Evolutionary conservation across 2,888 invertebrate genomes (phyloP), one percentile per base, ranked within the genome.

Genomic region (Lacanobia wlatinum): DNA sequence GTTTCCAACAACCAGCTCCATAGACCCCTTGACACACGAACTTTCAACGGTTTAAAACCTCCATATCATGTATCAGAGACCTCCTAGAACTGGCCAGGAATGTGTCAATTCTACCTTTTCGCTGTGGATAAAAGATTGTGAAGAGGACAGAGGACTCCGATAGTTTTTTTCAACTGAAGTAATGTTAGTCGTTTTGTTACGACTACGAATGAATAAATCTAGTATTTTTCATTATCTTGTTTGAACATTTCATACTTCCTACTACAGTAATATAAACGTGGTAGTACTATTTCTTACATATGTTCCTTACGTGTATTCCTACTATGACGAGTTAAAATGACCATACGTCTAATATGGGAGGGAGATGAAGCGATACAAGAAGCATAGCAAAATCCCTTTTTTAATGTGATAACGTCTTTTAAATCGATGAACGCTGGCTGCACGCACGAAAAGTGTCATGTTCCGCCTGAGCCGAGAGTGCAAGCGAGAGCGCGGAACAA

Each of bases 21-120:
- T 23, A 63, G 78, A 83, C 59, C 76, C 58, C 65, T 48, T 34
- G 56, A 21, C 23, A 61, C 50, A 50, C 34, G 53, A 72, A 76
- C 34, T 68, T 64, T 50, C 38, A 34, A 69, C 61, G 14, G 18
- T 18, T 71, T 70, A 23, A 43, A 66, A 48, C 67, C 38, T 52
- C n/a, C 67, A 56, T 84, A 84, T 73, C 78, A 65, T 71, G 61
- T 72, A 78, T 80, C 80, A 65, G 60, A 60, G 80, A 38, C 63
- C 82, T 61, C n/a, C 14, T 48, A 63, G 61, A 1, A 61, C 23
- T 84, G 82, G 83, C 8, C 21, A 23, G 21, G 28, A 76, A 80
- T 80, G 80, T 80, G 83, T 84, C 83, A 82, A 84, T 84, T 84
- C 76, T 79, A 82, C 80, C 82, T 84, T 84, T 84, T 82, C 73